Conservation (phyloP, 2,888 invertebrate genomes). For the Nineta flava region DNA sequence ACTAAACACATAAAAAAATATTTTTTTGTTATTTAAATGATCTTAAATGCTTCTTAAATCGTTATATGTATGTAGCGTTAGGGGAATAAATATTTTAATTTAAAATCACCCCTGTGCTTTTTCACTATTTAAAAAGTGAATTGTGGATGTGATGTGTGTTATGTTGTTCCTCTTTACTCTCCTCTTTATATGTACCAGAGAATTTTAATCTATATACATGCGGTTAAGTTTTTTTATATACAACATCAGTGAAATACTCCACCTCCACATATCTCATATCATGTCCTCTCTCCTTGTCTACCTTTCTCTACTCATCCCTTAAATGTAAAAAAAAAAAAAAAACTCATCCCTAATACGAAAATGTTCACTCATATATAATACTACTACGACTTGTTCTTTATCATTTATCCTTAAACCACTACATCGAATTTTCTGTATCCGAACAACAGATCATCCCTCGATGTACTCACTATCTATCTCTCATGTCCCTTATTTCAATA, state of each 20-base stretch:
- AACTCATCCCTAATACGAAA: too few relatives aligned
- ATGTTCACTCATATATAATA: too few relatives aligned
- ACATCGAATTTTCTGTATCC: too few relatives aligned
- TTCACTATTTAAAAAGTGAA: not conserved
- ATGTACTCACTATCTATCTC: too few relatives aligned
- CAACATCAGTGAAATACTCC: too few relatives aligned
- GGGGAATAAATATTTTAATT: conserved; percentile 5
- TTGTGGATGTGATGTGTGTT: not conserved
- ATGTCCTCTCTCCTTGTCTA: conserved; percentile 1
- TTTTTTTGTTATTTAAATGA: conserved; percentile 5
- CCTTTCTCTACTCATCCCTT: not conserved
- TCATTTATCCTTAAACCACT: too few relatives aligned
- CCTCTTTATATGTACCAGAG: conserved; percentile 5
- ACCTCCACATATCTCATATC: not conserved
- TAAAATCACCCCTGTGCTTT: conserved; percentile 1
- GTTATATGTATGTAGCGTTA: conserved; percentile 1
- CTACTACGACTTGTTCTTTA: too few relatives aligned
- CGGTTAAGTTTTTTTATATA: conserved; percentile 25
- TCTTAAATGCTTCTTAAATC: conserved; percentile 4
- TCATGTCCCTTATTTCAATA: too few relatives aligned
- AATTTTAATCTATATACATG: conserved; percentile 29
- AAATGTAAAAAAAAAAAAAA: too few relatives aligned
- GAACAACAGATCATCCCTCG: too few relatives aligned
- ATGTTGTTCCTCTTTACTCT: too few relatives aligned
- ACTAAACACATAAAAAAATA: not conserved